phyloP scores from a whole-genome alignment of 2,113 vertebrate species.

The Charadrius vociferus region DNA sequence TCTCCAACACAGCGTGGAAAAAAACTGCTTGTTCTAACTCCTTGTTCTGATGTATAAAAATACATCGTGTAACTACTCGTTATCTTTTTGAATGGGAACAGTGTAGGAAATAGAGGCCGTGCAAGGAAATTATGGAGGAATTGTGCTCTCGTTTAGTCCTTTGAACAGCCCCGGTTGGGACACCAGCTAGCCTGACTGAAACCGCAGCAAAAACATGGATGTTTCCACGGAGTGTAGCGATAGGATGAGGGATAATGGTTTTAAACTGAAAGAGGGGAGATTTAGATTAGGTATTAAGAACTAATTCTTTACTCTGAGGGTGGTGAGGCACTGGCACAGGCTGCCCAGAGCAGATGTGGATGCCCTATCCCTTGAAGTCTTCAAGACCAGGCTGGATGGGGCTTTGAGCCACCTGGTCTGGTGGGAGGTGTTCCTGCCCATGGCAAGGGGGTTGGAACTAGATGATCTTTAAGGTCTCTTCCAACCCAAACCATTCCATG shows the following conservation, averaged over 20 bases:
- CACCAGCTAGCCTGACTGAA: not conserved
- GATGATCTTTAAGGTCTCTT: not conserved
- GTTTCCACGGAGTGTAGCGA: not conserved
- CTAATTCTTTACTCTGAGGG: not conserved
- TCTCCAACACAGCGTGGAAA: rapidly evolving
- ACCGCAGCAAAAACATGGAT: not conserved
- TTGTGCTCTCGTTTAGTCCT: not conserved
- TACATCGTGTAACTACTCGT: rapidly evolving
- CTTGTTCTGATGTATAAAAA: not conserved
- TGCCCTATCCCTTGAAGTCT: not conserved
- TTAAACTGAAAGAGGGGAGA: not conserved
- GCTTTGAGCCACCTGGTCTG: not conserved
- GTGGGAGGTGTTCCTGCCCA: not conserved
- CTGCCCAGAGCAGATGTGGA: not conserved
- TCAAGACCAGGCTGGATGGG: not conserved
- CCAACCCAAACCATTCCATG: not conserved
- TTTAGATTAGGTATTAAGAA: not conserved
- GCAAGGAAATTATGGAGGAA: not conserved
- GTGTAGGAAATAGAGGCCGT: not conserved
- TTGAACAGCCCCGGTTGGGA: not conserved
- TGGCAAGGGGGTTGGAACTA: not conserved
- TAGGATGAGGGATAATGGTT: not conserved
- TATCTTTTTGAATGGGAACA: not conserved
- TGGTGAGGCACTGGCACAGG: not conserved
- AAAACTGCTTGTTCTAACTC: not conserved